Evolutionary conservation across 2,888 invertebrate genomes (phyloP), one percentile per base, ranked within the genome.

Genomic region (Fabriciana adippe): DNA sequence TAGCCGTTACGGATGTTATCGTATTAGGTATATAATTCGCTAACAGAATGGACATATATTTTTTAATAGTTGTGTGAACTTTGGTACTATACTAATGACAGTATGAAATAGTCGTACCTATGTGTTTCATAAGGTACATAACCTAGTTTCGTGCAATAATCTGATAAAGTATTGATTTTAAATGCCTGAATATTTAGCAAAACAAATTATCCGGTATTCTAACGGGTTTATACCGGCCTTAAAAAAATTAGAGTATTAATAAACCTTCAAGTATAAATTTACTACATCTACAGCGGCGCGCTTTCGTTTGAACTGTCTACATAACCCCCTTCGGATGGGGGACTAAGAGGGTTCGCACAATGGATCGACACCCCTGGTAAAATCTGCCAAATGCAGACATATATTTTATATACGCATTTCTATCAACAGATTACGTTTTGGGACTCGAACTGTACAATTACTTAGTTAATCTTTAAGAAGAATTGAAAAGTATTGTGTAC

Each of bases 321-420:
- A 64, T 73, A 81, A 79, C 81, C 80, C 84, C 86, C 87, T 87
- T 88, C 82, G 83, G 82, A 78, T 78, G 85, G 83, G 74, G 78
- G 78, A 77, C 78, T 84, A 86, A 87, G 90, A 90, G 91, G 91
- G 91, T 89, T 84, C 82, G 82, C 81, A 92, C 90, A 92, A 92
- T 89, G 81, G 87, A 84, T 82, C 84, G 83, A 80, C 60, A 83
- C 86, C 90, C 89, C 80, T 83, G 79, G 76, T 86, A 77, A 86
- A 89, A 89, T 88, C 84, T 75, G 77, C 77, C 76, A 75, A 75
- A 79, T 75, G 73, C 74, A 76, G 72, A 75, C 74, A 74, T 71
- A 65, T 41, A 67, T 64, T n/a, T 57, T 64, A 66, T 64, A 64
- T 64, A 66, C 51, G 47, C 51, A 47, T 47, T 67, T 55, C 67